phyloP scores from a whole-genome alignment of 2,113 vertebrate species.

The Sapayoa aenigma region DNA sequence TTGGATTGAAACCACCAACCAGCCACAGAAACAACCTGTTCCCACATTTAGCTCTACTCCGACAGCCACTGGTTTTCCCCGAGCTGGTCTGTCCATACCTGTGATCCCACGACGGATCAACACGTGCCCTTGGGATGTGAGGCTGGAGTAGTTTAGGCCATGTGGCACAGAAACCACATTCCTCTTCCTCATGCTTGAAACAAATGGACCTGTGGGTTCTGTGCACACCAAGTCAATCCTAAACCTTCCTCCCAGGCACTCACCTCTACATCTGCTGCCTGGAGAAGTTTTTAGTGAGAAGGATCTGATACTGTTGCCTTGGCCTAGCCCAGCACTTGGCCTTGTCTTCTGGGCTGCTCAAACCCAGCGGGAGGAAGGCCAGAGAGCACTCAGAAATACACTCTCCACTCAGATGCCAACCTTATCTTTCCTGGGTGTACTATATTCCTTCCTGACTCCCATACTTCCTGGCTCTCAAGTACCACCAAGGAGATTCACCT shows the following conservation, averaged over 20 bases:
- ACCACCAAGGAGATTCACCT: neutral
- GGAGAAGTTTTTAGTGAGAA: neutral
- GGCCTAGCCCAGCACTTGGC: neutral
- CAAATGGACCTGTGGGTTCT: neutral
- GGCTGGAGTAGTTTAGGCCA: neutral
- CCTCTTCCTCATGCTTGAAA: neutral
- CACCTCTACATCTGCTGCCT: neutral
- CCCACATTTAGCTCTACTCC: neutral
- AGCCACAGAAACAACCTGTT: neutral
- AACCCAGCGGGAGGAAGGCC: neutral
- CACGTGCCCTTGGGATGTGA: neutral
- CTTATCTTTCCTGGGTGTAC: neutral
- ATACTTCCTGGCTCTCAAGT: neutral
- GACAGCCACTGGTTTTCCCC: neutral
- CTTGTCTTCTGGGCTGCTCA: neutral
- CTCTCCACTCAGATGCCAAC: neutral
- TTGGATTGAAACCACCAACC: neutral
- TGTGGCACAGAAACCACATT: neutral
- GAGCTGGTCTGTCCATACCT: neutral
- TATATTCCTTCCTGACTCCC: neutral
- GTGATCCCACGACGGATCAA: neutral
- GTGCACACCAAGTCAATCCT: neutral
- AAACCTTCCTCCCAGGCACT: neutral
- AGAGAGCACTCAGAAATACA: neutral
- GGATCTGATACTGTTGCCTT: neutral